Evolutionary conservation across 2,113 vertebrate species (phyloP).

Genomic region (Melanotaenia duboulayi): DNA sequence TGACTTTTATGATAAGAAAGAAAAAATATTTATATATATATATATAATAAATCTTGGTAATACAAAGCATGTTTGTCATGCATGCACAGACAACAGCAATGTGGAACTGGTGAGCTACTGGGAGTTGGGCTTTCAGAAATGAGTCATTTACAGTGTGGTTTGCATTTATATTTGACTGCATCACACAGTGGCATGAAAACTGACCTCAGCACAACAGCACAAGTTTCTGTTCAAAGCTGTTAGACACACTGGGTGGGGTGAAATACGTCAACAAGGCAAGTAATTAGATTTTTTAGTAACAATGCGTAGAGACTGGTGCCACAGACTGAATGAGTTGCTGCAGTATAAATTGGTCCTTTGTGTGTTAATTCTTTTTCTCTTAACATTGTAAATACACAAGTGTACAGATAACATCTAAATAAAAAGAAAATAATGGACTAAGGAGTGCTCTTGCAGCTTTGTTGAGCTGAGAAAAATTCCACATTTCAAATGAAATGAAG

Average conservation of each 20-base stretch:
- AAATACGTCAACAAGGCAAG: conserved; percentile 15
- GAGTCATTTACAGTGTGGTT: conserved; percentile 58
- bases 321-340: neutral
- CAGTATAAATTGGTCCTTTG: neutral
- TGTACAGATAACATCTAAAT: too few relatives aligned
- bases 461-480: too few relatives aligned
- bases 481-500: too few relatives aligned
- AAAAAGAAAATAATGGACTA: too few relatives aligned
- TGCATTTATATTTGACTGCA: conserved; percentile 55
- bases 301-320: neutral
- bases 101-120: conserved; percentile 22
- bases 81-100: conserved; percentile 18
- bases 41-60: conserved; percentile 10
- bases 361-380: too few relatives aligned
- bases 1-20: conserved; percentile 16
- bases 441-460: too few relatives aligned
- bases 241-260: conserved; percentile 29
- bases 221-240: conserved; percentile 40
- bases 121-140: conserved; percentile 34
- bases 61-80: conserved; percentile 5
- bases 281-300: conserved; percentile 16
- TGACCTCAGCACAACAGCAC: conserved; percentile 25
- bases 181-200: conserved; percentile 47
- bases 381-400: too few relatives aligned
- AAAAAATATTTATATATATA: too few relatives aligned